A percentile compares a stretch with the other conserved stretches of the same genome.
These are phyloP conservation scores for Drosophila mimica DNA, from an alignment of 2,888 invertebrate species.

Conservation along the genomic window DNA sequence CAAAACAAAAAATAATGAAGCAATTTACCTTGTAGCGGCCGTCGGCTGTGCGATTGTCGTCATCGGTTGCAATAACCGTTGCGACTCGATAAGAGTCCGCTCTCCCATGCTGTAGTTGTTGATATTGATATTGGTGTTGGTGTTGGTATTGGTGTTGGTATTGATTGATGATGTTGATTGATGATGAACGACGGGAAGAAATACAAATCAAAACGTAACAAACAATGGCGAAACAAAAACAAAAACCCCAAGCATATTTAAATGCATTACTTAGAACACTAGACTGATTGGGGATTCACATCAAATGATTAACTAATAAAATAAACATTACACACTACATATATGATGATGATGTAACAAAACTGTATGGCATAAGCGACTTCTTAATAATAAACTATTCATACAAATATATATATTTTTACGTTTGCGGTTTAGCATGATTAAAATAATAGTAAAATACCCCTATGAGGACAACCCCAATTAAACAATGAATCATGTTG, in stretches of 20 bases:
- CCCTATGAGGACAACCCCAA: slow-evolving; percentile 12
- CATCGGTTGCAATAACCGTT: slow-evolving; percentile 95
- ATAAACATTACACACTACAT: slow-evolving; percentile 17
- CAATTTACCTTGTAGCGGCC: slow-evolving; percentile 93
- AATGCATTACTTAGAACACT: slow-evolving; percentile 44
- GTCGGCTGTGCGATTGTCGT: slow-evolving; percentile 98
- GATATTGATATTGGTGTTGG: slow-evolving; percentile 15
- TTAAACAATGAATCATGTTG: slow-evolving; percentile 59
- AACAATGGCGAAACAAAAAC: slow-evolving; percentile 43
- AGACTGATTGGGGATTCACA: slow-evolving; percentile 22
- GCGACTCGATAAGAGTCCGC: slow-evolving; percentile 99
- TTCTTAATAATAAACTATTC: slow-evolving; percentile 19
- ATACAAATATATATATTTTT: slow-evolving; percentile 1
- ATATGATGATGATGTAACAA: slow-evolving; percentile 2
- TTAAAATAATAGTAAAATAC: background rate
- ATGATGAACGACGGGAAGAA: slow-evolving; percentile 67
- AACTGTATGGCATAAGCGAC: slow-evolving; percentile 1
- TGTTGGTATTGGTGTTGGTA: slow-evolving; percentile 38
- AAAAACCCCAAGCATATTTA: slow-evolving; percentile 48
- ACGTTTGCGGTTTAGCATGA: slow-evolving; percentile 1
- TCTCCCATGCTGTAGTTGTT: slow-evolving; percentile 90
- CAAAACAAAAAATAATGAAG: slow-evolving; percentile 16
- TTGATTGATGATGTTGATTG: slow-evolving; percentile 67
- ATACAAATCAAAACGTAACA: slow-evolving; percentile 66
- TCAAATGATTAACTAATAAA: slow-evolving; percentile 1